phyloP scores from a whole-genome alignment of 2,113 vertebrate genomes.

The Pluvialis apricaria region DNA sequence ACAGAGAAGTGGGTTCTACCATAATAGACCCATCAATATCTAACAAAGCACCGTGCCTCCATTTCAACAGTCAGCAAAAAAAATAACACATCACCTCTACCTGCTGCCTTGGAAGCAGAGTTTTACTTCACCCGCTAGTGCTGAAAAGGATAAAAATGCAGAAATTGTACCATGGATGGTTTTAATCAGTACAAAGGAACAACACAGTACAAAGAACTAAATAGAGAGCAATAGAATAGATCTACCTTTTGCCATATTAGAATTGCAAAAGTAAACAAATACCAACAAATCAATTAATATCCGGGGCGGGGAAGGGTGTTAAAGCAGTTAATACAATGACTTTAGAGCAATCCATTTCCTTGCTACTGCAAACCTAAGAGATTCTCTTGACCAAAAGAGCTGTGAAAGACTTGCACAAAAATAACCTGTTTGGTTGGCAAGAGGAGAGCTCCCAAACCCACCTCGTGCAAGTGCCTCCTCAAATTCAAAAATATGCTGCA shows the following conservation, averaged over 20 bases:
- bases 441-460: background rate
- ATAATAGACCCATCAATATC: background rate
- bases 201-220: background rate
- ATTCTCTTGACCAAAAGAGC: background rate
- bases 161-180: background rate
- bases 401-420: background rate
- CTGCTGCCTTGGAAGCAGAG: background rate
- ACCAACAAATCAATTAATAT: background rate
- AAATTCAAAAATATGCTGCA: background rate
- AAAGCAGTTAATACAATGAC: background rate
- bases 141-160: background rate
- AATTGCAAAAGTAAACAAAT: background rate
- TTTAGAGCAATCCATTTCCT: background rate
- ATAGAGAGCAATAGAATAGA: background rate
- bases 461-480: background rate
- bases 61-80: background rate
- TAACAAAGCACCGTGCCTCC: background rate
- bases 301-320: rapidly evolving
- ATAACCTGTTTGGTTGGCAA: background rate
- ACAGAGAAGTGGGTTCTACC: background rate
- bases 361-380: background rate
- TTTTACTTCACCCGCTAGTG: background rate
- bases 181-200: background rate
- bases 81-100: background rate
- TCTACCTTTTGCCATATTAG: background rate